A percentile compares a stretch with the other conserved stretches of the same genome.
Conservation (phyloP, 2,888 invertebrate species). For the Ormia ochracea region DNA sequence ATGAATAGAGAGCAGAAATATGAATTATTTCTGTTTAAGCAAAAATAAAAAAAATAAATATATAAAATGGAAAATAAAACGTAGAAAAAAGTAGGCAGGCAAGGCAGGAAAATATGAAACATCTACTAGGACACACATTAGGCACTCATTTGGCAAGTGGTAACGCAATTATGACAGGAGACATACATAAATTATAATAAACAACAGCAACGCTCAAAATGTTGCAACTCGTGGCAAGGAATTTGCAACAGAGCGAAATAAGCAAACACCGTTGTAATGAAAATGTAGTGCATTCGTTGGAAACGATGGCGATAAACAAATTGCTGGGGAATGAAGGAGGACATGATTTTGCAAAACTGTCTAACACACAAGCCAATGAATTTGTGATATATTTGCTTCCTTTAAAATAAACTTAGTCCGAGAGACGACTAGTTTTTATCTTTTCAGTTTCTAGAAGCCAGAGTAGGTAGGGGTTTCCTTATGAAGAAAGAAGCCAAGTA, state of each 20-base stretch:
- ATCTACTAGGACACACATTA: slow-evolving; percentile 62
- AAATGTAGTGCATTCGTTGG: slow-evolving; percentile 31
- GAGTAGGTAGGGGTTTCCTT: not conserved
- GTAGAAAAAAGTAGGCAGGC: not conserved
- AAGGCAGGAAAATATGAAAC: slow-evolving; percentile 48
- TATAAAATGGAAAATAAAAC: slow-evolving; percentile 2
- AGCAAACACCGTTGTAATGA: slow-evolving; percentile 26
- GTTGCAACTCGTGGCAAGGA: slow-evolving; percentile 30
- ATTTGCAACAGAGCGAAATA: not conserved
- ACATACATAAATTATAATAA: slow-evolving; percentile 65
- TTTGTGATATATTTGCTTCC: slow-evolving; percentile 39
- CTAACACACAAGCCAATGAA: slow-evolving; percentile 18
- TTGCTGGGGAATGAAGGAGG: slow-evolving; percentile 43
- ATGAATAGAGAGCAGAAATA: slow-evolving; percentile 16
- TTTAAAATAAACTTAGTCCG: not conserved
- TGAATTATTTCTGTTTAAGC: slow-evolving; percentile 45
- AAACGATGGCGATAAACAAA: slow-evolving; percentile 34
- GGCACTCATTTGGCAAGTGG: slow-evolving; percentile 65
- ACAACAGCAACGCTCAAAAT: slow-evolving; percentile 34
- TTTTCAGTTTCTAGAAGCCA: not conserved
- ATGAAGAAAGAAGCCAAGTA: not conserved
- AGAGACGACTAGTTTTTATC: not conserved
- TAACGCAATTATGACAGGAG: slow-evolving; percentile 66
- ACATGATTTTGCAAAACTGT: slow-evolving; percentile 28
- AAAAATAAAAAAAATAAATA: not conserved